Conservation (phyloP, 2,113 vertebrate genomes). For the Tachysurus fulvidraco region DNA sequence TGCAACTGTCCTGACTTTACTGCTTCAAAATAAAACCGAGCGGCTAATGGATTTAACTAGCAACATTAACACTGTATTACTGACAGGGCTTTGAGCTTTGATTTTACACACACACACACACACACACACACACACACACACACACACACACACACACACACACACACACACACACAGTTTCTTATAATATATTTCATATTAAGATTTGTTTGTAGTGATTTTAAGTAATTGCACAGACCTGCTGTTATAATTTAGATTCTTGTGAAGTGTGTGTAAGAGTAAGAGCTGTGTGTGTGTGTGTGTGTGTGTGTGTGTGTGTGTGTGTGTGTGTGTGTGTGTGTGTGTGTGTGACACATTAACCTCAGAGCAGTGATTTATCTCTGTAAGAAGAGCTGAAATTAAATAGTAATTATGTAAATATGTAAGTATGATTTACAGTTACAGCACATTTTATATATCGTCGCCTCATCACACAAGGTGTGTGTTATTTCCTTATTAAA, state of each 20-base stretch:
- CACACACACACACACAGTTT: background rate
- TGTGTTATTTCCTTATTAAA: background rate
- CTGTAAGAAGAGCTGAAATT: no score
- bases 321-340: no score
- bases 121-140: background rate
- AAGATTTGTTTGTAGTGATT: background rate
- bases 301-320: no score
- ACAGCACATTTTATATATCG: no score
- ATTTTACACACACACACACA: no score
- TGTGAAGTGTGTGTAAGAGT: background rate
- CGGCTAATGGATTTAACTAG: background rate
- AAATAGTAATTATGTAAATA: no score
- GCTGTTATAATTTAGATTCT: conserved; percentile 10
- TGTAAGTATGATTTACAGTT: no score
- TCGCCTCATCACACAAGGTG: background rate
- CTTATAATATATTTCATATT: background rate
- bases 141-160: background rate
- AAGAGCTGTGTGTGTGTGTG: background rate
- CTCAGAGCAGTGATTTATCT: background rate
- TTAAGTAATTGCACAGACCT: background rate
- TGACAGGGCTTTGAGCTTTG: no score
- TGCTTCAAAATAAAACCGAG: background rate
- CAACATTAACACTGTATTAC: background rate
- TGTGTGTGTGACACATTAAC: background rate
- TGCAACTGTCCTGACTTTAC: background rate